Evolutionary conservation across 2,888 invertebrate genomes (phyloP).

Genomic region (Cinara cedri): DNA sequence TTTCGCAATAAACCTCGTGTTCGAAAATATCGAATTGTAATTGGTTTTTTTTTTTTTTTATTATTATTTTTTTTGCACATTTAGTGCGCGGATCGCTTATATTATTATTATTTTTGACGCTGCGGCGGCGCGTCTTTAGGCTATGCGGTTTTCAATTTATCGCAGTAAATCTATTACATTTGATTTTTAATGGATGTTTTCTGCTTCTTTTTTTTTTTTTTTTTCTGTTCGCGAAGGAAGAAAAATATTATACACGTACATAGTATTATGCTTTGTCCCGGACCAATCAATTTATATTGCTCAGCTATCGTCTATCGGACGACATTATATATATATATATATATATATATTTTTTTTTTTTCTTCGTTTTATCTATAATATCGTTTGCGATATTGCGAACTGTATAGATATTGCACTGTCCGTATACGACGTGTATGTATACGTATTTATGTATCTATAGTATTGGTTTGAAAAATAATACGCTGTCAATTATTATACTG

Average conservation of each 20-base stretch:
- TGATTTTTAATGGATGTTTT: constrained; percentile 17
- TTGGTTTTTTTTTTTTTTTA: constrained; percentile 15
- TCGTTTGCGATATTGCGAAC: background rate
- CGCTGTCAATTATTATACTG: no score
- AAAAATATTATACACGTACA: background rate
- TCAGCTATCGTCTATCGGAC: background rate
- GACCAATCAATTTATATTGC: constrained; percentile 5
- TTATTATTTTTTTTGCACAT: background rate
- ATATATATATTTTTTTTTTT: background rate
- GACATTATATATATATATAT: no score
- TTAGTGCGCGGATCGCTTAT: background rate
- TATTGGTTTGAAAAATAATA: no score
- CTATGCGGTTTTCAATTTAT: constrained; percentile 6
- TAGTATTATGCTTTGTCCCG: background rate
- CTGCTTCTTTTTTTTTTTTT: background rate
- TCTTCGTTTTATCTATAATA: background rate
- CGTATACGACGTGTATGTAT: no score
- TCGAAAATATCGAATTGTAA: constrained; percentile 15
- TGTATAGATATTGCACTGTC: no score
- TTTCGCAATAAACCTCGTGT: constrained; percentile 13
- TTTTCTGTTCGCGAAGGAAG: no score
- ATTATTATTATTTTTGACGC: no score
- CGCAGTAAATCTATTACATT: background rate
- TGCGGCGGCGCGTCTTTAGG: background rate
- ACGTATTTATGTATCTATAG: no score